Evolutionary conservation across 2,888 invertebrate species (phyloP), one percentile per base, ranked within the genome.

Genomic region (Disparrhopalites patrizii): DNA sequence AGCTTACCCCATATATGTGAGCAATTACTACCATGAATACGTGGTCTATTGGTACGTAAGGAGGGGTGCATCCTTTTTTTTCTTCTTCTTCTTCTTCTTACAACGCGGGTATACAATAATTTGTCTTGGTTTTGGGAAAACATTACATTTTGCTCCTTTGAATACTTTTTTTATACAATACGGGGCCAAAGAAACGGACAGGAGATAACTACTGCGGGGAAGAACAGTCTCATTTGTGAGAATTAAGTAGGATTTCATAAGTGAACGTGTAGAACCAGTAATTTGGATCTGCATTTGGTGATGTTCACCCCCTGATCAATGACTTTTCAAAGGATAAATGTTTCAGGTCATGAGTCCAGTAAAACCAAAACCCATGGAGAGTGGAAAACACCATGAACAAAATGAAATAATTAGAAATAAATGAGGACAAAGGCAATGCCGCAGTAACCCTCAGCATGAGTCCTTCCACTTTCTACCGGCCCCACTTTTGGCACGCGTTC

Each of bases 321-420:
- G 47, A 23, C 25, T 47, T 47, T 13, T 3, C 7, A 2, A 25
- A 3, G 23, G 23, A 47, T 23, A 47, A 47, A 47, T 47, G 47
- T n/a, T n/a, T n/a, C n/a, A n/a, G n/a, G n/a, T n/a, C n/a, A 47
- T 13, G 47, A 25, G 47, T 20, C 23, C 47, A 47, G 47, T 20
- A 23, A 25, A 47, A 47, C 25, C 23, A 23, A n/a, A n/a, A 25
- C 47, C 47, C 47, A 23, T 7, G 20, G 47, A 13, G 54, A 54
- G 33, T 40, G 33, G 33, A 50, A 50, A n/a, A n/a, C n/a, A n/a
- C n/a, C 18, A 30, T 31, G 30, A 61, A 33, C 36, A 23, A 61
- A 51, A 61, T 61, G 61, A 61, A 61, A 61, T 61, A 52, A 61
- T 61, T 61, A 52, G 51, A 61, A 61, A 61, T 61, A 61, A 61